phyloP scores from a whole-genome alignment of 2,888 invertebrate genomes.

The Aleiodes alternator region DNA sequence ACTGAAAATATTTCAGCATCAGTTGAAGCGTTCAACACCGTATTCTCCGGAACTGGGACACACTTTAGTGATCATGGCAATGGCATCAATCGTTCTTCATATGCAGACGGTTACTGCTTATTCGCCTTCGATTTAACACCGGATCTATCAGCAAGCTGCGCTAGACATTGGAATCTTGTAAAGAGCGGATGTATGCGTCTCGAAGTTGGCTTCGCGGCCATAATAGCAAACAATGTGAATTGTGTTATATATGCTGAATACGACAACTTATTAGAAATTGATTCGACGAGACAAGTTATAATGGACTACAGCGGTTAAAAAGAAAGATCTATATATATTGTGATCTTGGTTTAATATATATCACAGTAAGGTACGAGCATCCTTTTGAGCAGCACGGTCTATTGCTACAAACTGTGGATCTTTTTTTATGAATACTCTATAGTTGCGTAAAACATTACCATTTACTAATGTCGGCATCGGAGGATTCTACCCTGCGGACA shows the following conservation, averaged over 20 bases:
- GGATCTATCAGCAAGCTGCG: constrained; percentile 53
- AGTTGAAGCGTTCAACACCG: neutral
- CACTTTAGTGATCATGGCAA: neutral
- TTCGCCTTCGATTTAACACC: constrained; percentile 59
- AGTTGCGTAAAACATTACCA: too few species aligned
- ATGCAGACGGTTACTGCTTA: constrained; percentile 37
- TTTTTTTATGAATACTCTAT: too few species aligned
- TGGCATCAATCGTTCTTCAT: neutral
- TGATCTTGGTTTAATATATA: too few species aligned
- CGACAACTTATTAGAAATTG: constrained; percentile 61
- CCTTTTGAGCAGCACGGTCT: too few species aligned
- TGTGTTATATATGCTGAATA: constrained; percentile 59
- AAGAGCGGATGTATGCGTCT: constrained; percentile 55
- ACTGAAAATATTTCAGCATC: too few species aligned
- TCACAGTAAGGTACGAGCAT: too few species aligned
- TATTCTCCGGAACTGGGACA: neutral
- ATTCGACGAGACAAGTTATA: constrained; percentile 28
- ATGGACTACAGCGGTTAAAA: neutral
- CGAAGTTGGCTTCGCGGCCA: constrained; percentile 42
- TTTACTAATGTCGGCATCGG: too few species aligned
- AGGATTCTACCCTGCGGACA: too few species aligned
- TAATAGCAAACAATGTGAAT: constrained; percentile 21
- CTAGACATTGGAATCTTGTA: constrained; percentile 47
- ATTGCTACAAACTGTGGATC: too few species aligned
- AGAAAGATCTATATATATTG: too few species aligned